Base-by-base conservation (phyloP, 2,888 invertebrate species). In the Scrobipalpa atriplicella region DNA sequence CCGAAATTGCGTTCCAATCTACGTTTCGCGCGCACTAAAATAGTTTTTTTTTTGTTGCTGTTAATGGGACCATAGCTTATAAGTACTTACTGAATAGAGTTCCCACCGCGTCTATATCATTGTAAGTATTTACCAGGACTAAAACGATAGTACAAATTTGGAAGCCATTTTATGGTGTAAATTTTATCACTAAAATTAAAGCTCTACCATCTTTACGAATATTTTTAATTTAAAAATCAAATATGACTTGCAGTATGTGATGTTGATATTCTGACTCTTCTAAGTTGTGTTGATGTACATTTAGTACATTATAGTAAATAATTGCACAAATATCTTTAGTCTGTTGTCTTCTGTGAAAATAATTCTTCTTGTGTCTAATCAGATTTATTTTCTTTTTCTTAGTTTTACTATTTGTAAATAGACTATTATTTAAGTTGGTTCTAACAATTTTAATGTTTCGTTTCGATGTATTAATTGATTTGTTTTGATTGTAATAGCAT, bases 41-140 rank as follows among this genome's bases (percentile, higher is more conserved):
- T 6, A 19, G 3, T 54, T 54, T 54, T 9, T 10, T 18, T 7
- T 43, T 43, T 43, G 43, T 43, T 43, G 43, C 43, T 43, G 43
- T 43, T 43, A 43, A 43, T 21, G 10, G 52, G 52, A 16, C 52
- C 52, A 52, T 43, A 43, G 43, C 43, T 43, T 43, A 5, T 54
- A 54, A 21, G 21, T 21, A 54, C 62, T 71, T 62, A 62, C 69
- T 68, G 63, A 68, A 67, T 65, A 63, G 68, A 66, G 68, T 74
- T 65, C 75, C 75, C 76, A 76, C 76, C 76, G 76, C 66, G 60
- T 29, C 38, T 39, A 58, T 56, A 16, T 43, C 51, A 19, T 10
- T 62, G 6, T n/a, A n/a, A n/a, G n/a, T 16, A 29, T 63, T 10
- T 29, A 51, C 29, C 13, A 51, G 43, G 9, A 51, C 16, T n/a